Conservation (phyloP, 37 sponge, comb jelly and placozoan genomes). For the Cliona cf. orientalis region DNA sequence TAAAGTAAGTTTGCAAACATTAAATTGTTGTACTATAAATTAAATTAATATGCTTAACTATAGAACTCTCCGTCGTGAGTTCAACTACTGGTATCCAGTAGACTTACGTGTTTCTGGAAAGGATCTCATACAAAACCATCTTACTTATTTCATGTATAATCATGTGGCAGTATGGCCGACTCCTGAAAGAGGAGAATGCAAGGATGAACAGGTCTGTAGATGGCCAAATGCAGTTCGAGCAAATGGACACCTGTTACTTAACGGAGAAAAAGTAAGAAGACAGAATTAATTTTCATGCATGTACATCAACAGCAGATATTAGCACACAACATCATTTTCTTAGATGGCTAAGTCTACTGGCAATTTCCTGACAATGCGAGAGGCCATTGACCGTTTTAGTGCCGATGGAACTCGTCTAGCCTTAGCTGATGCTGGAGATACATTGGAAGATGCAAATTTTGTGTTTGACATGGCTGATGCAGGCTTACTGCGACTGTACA, state of each 20-base stretch:
- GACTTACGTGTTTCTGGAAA: slow-evolving; percentile 98
- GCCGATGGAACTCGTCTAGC: slow-evolving; percentile 96
- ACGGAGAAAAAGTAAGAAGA: slow-evolving; percentile 92
- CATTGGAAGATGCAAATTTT: slow-evolving; percentile 99
- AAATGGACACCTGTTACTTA: slow-evolving; percentile 97
- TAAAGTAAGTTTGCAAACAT: slow-evolving; percentile 37
- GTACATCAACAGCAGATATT: too few relatives aligned
- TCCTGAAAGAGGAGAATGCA: slow-evolving; percentile 21
- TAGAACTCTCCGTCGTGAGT: slow-evolving; percentile 84
- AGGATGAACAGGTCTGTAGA: slow-evolving; percentile 12
- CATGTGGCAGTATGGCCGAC: slow-evolving; percentile 95
- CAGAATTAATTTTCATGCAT: too few relatives aligned
- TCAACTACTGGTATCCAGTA: slow-evolving; percentile 98
- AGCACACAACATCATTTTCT: too few relatives aligned
- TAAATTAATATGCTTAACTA: too few relatives aligned
- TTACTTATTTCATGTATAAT: slow-evolving; percentile 98
- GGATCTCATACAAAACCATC: slow-evolving; percentile 97
- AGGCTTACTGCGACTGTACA: slow-evolving; percentile 88
- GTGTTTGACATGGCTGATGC: slow-evolving; percentile 91
- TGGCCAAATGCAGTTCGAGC: slow-evolving; percentile 93
- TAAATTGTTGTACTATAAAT: too few relatives aligned
- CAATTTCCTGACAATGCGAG: slow-evolving; percentile 89
- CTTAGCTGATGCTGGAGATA: slow-evolving; percentile 98
- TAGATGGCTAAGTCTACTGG: slow-evolving; percentile 98
- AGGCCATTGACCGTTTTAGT: slow-evolving; percentile 84